A percentile compares a stretch with the other conserved stretches of the same genome.
Evolutionary conservation across 2,797 vertebrate species (phyloP).

Genomic region (Clarias platycephalus): DNA sequence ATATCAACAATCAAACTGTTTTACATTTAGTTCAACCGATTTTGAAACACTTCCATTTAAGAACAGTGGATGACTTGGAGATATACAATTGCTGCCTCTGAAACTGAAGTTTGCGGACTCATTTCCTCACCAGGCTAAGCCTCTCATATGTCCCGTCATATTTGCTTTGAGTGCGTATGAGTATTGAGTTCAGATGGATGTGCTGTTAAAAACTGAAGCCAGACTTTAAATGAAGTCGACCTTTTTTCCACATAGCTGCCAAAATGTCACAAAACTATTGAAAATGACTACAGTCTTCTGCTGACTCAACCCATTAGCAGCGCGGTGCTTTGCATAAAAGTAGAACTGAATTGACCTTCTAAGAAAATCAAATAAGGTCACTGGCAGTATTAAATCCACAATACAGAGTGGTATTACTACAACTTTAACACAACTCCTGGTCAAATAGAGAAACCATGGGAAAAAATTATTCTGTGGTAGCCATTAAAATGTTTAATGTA

Average conservation of each 20-base stretch:
- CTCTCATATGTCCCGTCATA: slow-evolving; percentile 37
- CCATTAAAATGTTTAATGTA: too few relatives aligned
- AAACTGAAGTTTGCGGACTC: slow-evolving; percentile 24
- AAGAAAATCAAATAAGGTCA: slow-evolving; percentile 52
- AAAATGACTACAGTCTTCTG: slow-evolving; percentile 41
- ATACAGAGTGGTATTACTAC: slow-evolving; percentile 29
- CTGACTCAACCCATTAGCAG: slow-evolving; percentile 42
- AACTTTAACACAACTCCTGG: neutral
- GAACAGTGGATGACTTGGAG: neutral
- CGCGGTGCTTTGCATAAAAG: slow-evolving; percentile 38
- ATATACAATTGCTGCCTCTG: slow-evolving; percentile 26
- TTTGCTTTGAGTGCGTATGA: slow-evolving; percentile 15
- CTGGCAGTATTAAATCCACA: slow-evolving; percentile 16
- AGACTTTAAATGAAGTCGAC: slow-evolving; percentile 29
- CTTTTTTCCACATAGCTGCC: slow-evolving; percentile 28
- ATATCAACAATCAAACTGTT: slow-evolving; percentile 23
- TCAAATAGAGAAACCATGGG: neutral
- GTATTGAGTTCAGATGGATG: slow-evolving; percentile 38
- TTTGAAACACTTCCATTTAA: slow-evolving; percentile 28
- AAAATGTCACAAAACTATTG: slow-evolving; percentile 30
- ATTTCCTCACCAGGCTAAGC: slow-evolving; percentile 25
- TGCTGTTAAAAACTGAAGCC: slow-evolving; percentile 43
- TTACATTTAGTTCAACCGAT: slow-evolving; percentile 31
- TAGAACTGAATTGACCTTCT: slow-evolving; percentile 28
- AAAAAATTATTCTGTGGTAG: too few relatives aligned